Evolutionary conservation across 2,888 invertebrate species (phyloP).

Genomic region (Emmelina monodactyla): DNA sequence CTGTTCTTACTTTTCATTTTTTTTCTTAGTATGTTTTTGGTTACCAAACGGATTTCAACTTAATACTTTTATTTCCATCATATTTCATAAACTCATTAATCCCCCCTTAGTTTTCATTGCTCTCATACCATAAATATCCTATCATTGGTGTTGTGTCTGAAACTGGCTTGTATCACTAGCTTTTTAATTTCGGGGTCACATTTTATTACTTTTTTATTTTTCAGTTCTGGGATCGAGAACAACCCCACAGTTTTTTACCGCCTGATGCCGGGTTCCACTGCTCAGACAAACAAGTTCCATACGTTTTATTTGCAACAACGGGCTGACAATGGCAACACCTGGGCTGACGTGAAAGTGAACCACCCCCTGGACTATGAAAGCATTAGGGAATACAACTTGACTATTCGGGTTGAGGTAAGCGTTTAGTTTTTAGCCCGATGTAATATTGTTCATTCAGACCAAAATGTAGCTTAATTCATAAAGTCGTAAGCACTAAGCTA

Average conservation of each 20-base stretch:
- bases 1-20: too few species aligned
- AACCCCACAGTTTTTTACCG: constrained; percentile 96
- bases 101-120: too few species aligned
- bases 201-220: constrained; percentile 23
- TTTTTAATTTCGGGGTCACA: constrained; percentile 1
- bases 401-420: constrained; percentile 93
- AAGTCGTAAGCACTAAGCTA: too few species aligned
- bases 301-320: constrained; percentile 96
- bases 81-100: too few species aligned
- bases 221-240: constrained; percentile 94
- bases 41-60: too few species aligned
- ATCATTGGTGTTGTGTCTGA: not conserved
- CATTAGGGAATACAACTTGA: constrained; percentile 94
- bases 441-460: too few species aligned
- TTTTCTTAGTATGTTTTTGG: too few species aligned
- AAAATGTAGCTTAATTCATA: too few species aligned
- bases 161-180: not conserved
- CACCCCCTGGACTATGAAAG: constrained; percentile 94
- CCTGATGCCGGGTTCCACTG: constrained; percentile 93
- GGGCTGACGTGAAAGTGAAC: constrained; percentile 96
- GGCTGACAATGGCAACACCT: constrained; percentile 89
- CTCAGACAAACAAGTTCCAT: constrained; percentile 95
- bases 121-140: too few species aligned
- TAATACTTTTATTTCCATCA: too few species aligned
- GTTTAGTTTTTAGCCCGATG: too few species aligned